Evolutionary conservation across 2,888 invertebrate genomes (phyloP).

Genomic region (Ornithoptera alexandrae): DNA sequence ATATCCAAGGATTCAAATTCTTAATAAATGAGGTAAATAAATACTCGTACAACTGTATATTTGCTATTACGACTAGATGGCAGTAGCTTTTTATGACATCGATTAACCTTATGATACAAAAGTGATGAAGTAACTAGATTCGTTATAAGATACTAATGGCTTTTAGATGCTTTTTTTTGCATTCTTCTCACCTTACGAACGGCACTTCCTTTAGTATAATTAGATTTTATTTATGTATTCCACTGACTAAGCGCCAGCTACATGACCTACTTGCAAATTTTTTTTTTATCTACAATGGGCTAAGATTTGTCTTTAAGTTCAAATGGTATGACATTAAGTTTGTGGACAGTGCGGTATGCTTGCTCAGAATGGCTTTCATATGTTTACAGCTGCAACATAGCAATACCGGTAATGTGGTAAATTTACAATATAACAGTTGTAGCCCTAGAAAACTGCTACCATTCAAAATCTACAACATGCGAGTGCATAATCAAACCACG

Average conservation of each 20-base stretch:
- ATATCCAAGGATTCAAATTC: background rate
- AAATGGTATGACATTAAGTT: too few species aligned
- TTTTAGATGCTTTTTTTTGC: constrained; percentile 27
- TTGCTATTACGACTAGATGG: background rate
- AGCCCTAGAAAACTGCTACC: too few species aligned
- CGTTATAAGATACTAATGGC: constrained; percentile 22
- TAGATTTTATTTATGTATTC: background rate
- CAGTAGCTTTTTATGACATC: background rate
- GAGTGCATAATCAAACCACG: too few species aligned
- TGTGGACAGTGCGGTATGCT: too few species aligned
- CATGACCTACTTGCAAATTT: background rate
- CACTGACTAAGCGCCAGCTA: background rate
- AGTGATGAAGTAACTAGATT: constrained; percentile 20
- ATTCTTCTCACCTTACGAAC: constrained; percentile 11
- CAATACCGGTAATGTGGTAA: too few species aligned
- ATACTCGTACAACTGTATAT: background rate
- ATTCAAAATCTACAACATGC: too few species aligned
- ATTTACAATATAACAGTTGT: too few species aligned
- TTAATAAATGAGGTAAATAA: background rate
- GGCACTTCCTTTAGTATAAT: constrained; percentile 13
- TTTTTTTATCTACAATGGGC: too few species aligned
- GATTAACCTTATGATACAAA: constrained; percentile 19
- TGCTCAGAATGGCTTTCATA: too few species aligned
- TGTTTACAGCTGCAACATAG: too few species aligned
- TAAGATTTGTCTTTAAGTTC: too few species aligned